phyloP scores from a whole-genome alignment of 1,140 invertebrate species.

The Philotrypesis tridentata region DNA sequence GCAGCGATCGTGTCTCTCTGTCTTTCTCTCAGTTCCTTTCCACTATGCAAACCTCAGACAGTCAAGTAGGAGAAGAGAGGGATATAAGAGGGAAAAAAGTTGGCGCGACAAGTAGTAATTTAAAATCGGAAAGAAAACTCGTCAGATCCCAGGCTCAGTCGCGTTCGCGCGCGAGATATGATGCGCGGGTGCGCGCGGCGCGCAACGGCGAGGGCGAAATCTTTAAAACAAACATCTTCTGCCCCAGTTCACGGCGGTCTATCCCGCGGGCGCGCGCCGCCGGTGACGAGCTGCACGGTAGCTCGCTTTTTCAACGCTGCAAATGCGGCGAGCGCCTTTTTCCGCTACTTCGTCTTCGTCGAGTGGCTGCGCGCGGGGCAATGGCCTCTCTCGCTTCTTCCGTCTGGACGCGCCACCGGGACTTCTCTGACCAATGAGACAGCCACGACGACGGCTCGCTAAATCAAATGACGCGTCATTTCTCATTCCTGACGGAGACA shows the following conservation, averaged over 20 bases:
- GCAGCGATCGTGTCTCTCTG: neutral
- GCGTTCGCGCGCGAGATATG: neutral
- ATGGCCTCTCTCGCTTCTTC: neutral
- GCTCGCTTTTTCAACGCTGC: neutral
- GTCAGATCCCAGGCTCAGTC: neutral
- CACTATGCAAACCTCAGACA: neutral
- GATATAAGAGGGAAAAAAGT: neutral
- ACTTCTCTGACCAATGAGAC: neutral
- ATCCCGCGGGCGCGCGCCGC: too few species aligned
- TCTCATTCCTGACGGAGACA: neutral
- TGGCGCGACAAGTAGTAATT: neutral
- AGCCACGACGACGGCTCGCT: too few species aligned
- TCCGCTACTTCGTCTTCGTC: neutral
- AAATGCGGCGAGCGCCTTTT: neutral
- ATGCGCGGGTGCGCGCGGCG: neutral
- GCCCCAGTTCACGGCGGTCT: neutral
- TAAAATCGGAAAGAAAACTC: constrained; percentile 10
- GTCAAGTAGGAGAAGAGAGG: neutral
- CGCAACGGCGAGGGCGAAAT: neutral
- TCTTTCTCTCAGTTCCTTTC: neutral
- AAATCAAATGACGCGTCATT: neutral
- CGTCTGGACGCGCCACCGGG: neutral
- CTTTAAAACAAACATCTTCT: constrained; percentile 2
- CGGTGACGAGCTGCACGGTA: neutral
- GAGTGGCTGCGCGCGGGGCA: neutral